Percentiles rank a stretch among this genome's conserved stretches.
phyloP scores from a whole-genome alignment of 2,113 vertebrate species.

The Antigone vipio region DNA sequence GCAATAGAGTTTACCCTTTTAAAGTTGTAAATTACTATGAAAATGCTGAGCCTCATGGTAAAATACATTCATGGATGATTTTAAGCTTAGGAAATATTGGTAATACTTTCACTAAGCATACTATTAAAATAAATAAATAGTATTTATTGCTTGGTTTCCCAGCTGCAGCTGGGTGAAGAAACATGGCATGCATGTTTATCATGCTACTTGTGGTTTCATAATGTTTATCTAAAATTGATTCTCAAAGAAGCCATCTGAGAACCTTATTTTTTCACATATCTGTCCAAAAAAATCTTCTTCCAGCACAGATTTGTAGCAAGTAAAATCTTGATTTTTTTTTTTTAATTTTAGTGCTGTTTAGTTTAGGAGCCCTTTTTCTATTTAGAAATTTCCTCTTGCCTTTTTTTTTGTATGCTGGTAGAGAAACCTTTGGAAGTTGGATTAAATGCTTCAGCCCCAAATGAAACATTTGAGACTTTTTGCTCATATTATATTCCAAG shows the following conservation, averaged over 20 bases:
- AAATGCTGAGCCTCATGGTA: constrained; percentile 75
- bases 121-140: constrained; percentile 83
- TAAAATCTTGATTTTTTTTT: not conserved
- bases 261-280: constrained; percentile 20
- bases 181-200: constrained; percentile 69
- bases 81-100: constrained; percentile 76
- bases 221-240: constrained; percentile 67
- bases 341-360: not conserved
- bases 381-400: not conserved
- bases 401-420: not conserved
- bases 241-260: constrained; percentile 36
- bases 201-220: constrained; percentile 65
- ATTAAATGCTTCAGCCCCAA: not conserved
- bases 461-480: not conserved
- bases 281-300: not conserved
- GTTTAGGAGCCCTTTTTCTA: not conserved
- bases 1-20: constrained; percentile 77
- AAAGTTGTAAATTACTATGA: constrained; percentile 79
- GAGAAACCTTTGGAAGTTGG: not conserved
- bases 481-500: not conserved
- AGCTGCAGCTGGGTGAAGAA: constrained; percentile 66
- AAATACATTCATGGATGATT: constrained; percentile 73
- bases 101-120: constrained; percentile 79
- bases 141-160: constrained; percentile 75
- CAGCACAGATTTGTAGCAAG: constrained; percentile 6